phyloP scores from a whole-genome alignment of 2,797 vertebrate species.

The Coranthus polyacanthus region DNA sequence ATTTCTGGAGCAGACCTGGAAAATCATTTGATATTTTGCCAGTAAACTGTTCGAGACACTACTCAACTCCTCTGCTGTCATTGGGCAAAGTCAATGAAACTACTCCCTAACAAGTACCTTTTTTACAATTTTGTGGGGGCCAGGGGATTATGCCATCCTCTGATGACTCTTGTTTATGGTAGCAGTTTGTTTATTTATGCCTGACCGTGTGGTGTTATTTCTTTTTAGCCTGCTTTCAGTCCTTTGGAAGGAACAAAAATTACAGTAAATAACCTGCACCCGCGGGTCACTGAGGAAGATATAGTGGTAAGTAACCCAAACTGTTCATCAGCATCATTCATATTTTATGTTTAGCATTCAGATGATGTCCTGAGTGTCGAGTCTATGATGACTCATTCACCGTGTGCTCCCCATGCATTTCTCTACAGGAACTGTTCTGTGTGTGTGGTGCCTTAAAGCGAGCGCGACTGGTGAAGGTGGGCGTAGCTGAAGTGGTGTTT shows the following conservation, averaged over 20 bases:
- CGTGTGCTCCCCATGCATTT: slow-evolving; percentile 17
- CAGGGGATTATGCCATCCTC: neutral
- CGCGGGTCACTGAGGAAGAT: slow-evolving; percentile 96
- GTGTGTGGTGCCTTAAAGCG: slow-evolving; percentile 97
- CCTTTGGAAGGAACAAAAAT: slow-evolving; percentile 98
- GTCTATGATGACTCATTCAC: slow-evolving; percentile 8
- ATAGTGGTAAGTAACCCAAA: slow-evolving; percentile 90
- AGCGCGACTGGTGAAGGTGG: slow-evolving; percentile 93
- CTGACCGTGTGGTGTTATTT: slow-evolving; percentile 5
- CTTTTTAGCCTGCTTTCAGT: slow-evolving; percentile 87
- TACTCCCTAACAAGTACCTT: no score
- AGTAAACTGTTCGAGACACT: no score
- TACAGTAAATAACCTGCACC: slow-evolving; percentile 97
- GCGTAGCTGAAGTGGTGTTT: slow-evolving; percentile 97
- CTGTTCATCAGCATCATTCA: neutral
- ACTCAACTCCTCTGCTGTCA: no score
- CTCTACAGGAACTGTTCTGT: slow-evolving; percentile 94
- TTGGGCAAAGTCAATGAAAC: no score
- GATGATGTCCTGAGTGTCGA: neutral
- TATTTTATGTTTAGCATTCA: neutral
- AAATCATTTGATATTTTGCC: no score
- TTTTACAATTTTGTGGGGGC: no score
- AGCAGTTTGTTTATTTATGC: neutral
- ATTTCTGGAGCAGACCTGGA: no score
- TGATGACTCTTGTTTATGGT: neutral